These are phyloP conservation scores for Phortica okadai DNA, from an alignment of 2,888 invertebrate species.

Conservation along the genomic window DNA sequence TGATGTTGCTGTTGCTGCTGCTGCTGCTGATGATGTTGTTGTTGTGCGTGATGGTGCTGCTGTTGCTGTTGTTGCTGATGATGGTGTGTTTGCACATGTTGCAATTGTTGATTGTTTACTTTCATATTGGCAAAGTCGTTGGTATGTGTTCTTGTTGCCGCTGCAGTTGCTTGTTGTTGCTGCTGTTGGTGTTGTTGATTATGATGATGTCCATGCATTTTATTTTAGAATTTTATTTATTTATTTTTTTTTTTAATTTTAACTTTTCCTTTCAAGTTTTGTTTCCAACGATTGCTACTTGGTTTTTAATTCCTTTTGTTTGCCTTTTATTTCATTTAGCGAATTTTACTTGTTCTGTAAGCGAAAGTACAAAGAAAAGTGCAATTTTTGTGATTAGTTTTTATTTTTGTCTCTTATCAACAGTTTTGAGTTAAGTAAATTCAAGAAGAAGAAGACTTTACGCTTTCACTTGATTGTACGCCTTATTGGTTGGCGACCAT, in stretches of 20 bases:
- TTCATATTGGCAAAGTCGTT: slow-evolving; percentile 44
- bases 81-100: slow-evolving; percentile 8
- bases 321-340: slow-evolving; percentile 36
- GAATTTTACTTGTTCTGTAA: slow-evolving; percentile 60
- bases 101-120: slow-evolving; percentile 39
- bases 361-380: slow-evolving; percentile 15
- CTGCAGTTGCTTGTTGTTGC: slow-evolving; percentile 38
- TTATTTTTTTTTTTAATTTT: slow-evolving; percentile 18
- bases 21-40: slow-evolving; percentile 42
- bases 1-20: slow-evolving; percentile 48
- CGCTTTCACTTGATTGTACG: too few species aligned
- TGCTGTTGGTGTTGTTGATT: slow-evolving; percentile 37
- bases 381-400: too few species aligned
- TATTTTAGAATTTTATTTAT: slow-evolving; percentile 30
- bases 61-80: slow-evolving; percentile 52
- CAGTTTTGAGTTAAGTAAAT: too few species aligned
- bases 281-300: slow-evolving; percentile 27
- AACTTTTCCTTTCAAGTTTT: background rate
- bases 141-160: slow-evolving; percentile 39
- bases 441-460: too few species aligned
- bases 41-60: slow-evolving; percentile 40
- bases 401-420: too few species aligned
- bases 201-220: slow-evolving; percentile 60
- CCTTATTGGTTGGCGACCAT: background rate
- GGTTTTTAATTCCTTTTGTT: too few species aligned